Percentiles rank a stretch among this genome's conserved stretches.
Conservation (phyloP, 1,140 invertebrate species). For the Brachionus sp. region DNA sequence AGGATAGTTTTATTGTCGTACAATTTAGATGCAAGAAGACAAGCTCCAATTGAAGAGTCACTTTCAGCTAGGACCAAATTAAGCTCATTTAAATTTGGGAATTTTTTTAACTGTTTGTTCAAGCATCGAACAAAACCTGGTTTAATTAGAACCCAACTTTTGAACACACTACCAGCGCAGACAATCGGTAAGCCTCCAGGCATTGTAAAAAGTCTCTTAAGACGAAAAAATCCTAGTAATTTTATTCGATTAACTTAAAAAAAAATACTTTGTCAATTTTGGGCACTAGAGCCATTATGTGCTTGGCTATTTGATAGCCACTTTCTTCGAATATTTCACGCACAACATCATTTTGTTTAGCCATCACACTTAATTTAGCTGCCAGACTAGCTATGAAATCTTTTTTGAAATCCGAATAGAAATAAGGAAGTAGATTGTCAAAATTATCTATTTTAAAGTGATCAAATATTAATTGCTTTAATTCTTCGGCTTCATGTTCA, state of each 20-base stretch:
- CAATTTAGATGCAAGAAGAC: not conserved
- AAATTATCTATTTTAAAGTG: constrained; percentile 39
- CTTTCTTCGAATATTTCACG: constrained; percentile 73
- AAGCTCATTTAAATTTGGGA: not conserved
- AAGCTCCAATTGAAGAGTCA: constrained; percentile 27
- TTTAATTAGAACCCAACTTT: constrained; percentile 78
- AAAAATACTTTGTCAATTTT: constrained; percentile 63
- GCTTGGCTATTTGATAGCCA: constrained; percentile 70
- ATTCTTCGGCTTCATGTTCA: constrained; percentile 21
- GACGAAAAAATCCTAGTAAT: constrained; percentile 52
- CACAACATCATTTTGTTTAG: constrained; percentile 69
- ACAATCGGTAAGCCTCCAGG: constrained; percentile 73
- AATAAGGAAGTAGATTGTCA: constrained; percentile 40
- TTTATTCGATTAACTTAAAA: not conserved
- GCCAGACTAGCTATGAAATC: constrained; percentile 42
- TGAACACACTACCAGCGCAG: constrained; percentile 92
- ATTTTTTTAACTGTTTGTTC: not conserved
- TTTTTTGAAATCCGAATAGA: constrained; percentile 45
- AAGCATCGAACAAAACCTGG: constrained; percentile 38
- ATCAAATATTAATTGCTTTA: constrained; percentile 22
- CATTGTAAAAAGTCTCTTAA: constrained; percentile 58
- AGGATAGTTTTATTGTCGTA: constrained; percentile 1
- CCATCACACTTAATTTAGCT: constrained; percentile 47
- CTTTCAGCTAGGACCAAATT: not conserved
- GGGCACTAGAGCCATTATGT: constrained; percentile 69